These are phyloP conservation scores for Bradypodion ventrale DNA, from an alignment of 2,797 vertebrate genomes.

Conservation along the genomic window DNA sequence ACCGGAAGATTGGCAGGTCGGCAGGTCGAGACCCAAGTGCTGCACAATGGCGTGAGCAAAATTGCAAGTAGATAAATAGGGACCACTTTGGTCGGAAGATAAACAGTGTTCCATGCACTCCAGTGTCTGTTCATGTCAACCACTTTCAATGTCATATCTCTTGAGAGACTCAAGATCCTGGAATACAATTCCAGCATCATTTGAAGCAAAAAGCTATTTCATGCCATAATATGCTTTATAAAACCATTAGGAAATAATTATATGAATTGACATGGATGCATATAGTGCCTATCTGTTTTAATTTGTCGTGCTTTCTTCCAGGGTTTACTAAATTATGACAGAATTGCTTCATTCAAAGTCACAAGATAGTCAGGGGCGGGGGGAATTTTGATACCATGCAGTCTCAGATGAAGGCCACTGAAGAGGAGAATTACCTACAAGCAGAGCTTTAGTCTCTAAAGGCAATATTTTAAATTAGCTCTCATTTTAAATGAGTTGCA, in stretches of 20 bases:
- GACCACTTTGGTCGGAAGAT: too few relatives aligned
- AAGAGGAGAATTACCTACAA: constrained; percentile 1
- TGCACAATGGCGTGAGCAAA: too few relatives aligned
- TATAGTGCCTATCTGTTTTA: constrained; percentile 33
- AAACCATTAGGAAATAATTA: neutral
- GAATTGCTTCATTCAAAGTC: constrained; percentile 31
- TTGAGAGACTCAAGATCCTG: neutral
- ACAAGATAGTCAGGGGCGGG: constrained; percentile 17
- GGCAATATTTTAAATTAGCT: constrained; percentile 39
- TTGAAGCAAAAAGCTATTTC: neutral
- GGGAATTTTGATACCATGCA: constrained; percentile 5
- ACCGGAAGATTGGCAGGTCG: too few relatives aligned
- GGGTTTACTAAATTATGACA: neutral
- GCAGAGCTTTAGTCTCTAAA: neutral
- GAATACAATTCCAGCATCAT: neutral
- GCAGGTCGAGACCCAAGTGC: too few relatives aligned
- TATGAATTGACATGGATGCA: constrained; percentile 28
- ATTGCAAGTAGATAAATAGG: too few relatives aligned
- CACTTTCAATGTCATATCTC: neutral
- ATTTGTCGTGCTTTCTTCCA: constrained; percentile 38
- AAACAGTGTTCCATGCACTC: too few relatives aligned
- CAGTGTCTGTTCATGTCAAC: too few relatives aligned
- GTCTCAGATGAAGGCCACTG: constrained; percentile 18
- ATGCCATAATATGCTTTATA: neutral
- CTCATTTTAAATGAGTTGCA: constrained; percentile 34